These are phyloP conservation scores for Augiades crinisus DNA, from an alignment of 2,888 invertebrate species.

Conservation along the genomic window DNA sequence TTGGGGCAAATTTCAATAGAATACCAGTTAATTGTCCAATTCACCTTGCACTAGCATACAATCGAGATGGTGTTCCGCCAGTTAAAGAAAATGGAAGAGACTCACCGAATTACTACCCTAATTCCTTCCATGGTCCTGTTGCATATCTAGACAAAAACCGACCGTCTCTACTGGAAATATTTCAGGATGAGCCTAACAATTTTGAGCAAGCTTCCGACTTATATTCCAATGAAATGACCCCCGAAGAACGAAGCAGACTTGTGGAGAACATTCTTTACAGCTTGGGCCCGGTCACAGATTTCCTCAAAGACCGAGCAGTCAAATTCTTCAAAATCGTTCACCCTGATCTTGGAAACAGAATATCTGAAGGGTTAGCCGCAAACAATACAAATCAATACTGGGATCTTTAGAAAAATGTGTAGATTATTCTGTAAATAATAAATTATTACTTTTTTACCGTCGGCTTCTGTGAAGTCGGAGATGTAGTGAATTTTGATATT, in stretches of 20 bases:
- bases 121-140: slow-evolving; percentile 92
- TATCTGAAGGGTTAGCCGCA: slow-evolving; percentile 70
- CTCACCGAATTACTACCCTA: slow-evolving; percentile 95
- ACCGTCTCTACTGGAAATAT: slow-evolving; percentile 69
- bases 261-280: slow-evolving; percentile 88
- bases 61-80: slow-evolving; percentile 90
- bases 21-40: slow-evolving; percentile 96
- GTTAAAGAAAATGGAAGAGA: slow-evolving; percentile 88
- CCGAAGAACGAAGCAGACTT: slow-evolving; percentile 85
- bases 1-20: slow-evolving; percentile 93
- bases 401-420: neutral
- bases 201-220: slow-evolving; percentile 89
- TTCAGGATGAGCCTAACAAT: slow-evolving; percentile 90
- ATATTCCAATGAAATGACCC: slow-evolving; percentile 88
- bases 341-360: slow-evolving; percentile 84
- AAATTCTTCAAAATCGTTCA: slow-evolving; percentile 88
- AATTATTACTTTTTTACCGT: neutral
- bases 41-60: slow-evolving; percentile 84
- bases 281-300: slow-evolving; percentile 80
- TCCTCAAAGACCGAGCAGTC: slow-evolving; percentile 90
- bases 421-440: neutral
- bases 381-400: slow-evolving; percentile 15
- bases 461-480: slow-evolving; percentile 7
- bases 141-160: slow-evolving; percentile 80
- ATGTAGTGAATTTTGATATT: neutral